Evolutionary conservation across 92 coral and sea anemone genomes (phyloP), one percentile per base, ranked within the genome.

Genomic region (Porites lobata): DNA sequence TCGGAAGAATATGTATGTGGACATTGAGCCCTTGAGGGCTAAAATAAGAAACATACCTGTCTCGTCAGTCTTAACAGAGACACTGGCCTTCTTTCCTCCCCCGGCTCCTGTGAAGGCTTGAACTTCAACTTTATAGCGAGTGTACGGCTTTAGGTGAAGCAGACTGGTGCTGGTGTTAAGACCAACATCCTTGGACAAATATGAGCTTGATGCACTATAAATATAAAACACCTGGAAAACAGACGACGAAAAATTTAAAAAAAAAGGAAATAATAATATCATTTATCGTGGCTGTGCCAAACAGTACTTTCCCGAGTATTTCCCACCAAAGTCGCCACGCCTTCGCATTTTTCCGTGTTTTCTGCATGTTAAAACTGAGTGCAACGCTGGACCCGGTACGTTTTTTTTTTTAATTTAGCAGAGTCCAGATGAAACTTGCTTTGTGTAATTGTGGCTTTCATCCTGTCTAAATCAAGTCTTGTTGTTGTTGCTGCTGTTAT

Each of bases 31-130:
- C 47, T 38, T 38, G 4, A 38, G 0, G 47, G 47, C 47, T 38
- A 38, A 38, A 38, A 38, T 38, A 38, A 3, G 50, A 13, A 29
- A 50, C 93, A 70, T 82, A 92, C 94, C 84, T 79, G 86, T 67
- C 77, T 88, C 90, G 10, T 80, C 82, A 13, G 92, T 92, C 70
- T 51, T 62, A 54, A 81, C 78, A n/a, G 17, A 5, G 5, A 72
- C 56, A 29, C 6, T 20, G 38, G 93, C 89, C 12, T 38, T 64
- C 22, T 87, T 91, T 50, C 98, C 98, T 51, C 70, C 78, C 6
- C 99, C 98, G 81, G 86, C 81, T 24, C 63, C 71, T 53, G 94
- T 96, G 69, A 85, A 87, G 75, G 96, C 94, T 61, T 87, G 92
- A 71, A 93, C 95, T 24, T 68, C 76, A 38, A 96, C 82, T 43